phyloP scores from a whole-genome alignment of 2,797 vertebrate species.

The Sebastes paucispinis region DNA sequence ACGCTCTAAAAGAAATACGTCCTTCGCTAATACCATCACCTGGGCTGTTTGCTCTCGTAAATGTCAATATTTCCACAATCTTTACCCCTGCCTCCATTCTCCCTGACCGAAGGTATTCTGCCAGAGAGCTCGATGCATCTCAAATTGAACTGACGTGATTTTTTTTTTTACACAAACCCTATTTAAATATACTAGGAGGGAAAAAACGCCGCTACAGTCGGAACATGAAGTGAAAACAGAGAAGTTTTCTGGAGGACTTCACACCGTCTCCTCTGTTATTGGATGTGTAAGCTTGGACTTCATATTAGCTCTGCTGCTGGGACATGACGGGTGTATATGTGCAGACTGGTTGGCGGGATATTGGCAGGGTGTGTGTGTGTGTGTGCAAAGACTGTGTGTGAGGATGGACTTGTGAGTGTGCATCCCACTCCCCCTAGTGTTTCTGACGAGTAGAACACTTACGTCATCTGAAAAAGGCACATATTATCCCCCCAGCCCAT shows the following conservation, averaged over 20 bases:
- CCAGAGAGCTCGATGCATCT: slow-evolving; percentile 65
- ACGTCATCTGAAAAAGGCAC: slow-evolving; percentile 72
- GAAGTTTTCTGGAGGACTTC: slow-evolving; percentile 76
- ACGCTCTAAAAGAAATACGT: slow-evolving; percentile 49
- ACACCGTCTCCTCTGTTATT: slow-evolving; percentile 67
- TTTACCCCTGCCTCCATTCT: slow-evolving; percentile 59
- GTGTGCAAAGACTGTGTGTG: slow-evolving; percentile 44
- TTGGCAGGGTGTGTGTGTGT: slow-evolving; percentile 28
- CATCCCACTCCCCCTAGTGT: slow-evolving; percentile 82
- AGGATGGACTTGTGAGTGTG: slow-evolving; percentile 61
- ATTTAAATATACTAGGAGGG: slow-evolving; percentile 54
- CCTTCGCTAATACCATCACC: slow-evolving; percentile 69
- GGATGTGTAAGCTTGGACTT: slow-evolving; percentile 70
- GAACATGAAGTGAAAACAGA: slow-evolving; percentile 66
- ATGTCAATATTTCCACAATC: slow-evolving; percentile 83
- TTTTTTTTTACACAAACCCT: slow-evolving; percentile 25
- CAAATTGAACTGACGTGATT: slow-evolving; percentile 67
- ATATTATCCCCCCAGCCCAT: slow-evolving; percentile 27
- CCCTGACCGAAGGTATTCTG: slow-evolving; percentile 26
- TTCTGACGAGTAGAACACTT: slow-evolving; percentile 69
- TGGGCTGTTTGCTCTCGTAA: slow-evolving; percentile 74
- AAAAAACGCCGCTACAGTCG: slow-evolving; percentile 15
- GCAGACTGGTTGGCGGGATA: slow-evolving; percentile 47
- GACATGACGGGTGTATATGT: slow-evolving; percentile 57
- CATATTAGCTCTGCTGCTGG: slow-evolving; percentile 68